Conservation (phyloP, 2,113 vertebrate genomes). For the Podarcis cretensis region DNA sequence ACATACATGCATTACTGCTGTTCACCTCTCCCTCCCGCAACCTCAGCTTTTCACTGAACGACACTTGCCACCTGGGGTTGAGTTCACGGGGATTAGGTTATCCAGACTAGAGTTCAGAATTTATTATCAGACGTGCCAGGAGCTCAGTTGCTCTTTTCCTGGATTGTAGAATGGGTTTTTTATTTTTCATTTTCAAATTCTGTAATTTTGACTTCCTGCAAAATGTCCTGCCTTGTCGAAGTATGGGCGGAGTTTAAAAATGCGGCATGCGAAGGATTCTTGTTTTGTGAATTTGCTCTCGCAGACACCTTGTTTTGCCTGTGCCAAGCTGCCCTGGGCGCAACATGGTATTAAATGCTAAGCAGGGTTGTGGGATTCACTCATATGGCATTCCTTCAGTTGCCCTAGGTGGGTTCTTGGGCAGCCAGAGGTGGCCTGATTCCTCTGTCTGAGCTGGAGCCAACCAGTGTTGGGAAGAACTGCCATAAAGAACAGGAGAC, state of each 20-base stretch:
- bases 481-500: neutral
- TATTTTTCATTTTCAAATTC: neutral
- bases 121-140: neutral
- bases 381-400: neutral
- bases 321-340: neutral
- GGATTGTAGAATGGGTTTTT: neutral
- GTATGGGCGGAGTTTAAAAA: conserved; percentile 13
- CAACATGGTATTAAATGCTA: neutral
- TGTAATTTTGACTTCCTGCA: neutral
- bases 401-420: neutral
- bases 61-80: neutral
- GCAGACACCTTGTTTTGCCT: neutral
- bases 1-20: conserved; percentile 57
- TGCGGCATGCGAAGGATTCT: neutral
- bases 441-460: neutral
- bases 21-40: conserved; percentile 9
- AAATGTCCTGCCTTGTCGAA: conserved; percentile 1
- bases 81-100: neutral
- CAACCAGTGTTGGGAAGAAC: neutral
- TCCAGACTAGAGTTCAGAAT: neutral
- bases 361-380: neutral
- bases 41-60: neutral
- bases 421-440: neutral
- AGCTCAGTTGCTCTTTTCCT: neutral
- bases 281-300: neutral